These are phyloP conservation scores for Macrotus californicus DNA, from an alignment of 2,113 vertebrate genomes.

Conservation along the genomic window DNA sequence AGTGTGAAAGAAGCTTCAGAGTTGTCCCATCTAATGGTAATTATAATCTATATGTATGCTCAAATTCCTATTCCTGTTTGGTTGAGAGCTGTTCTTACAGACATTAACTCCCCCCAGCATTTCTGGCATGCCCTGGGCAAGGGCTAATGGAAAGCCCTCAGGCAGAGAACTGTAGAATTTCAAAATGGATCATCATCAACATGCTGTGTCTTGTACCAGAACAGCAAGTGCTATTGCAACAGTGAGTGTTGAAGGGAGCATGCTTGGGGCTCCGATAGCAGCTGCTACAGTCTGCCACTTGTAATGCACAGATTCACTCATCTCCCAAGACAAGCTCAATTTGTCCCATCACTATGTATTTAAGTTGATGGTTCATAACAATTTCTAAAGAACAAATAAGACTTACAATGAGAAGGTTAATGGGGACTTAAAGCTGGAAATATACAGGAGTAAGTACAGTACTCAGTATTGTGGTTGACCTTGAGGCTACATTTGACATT, in stretches of 20 bases:
- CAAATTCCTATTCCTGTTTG: not conserved
- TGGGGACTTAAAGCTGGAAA: not conserved
- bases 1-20: not conserved
- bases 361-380: conserved; percentile 20
- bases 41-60: not conserved
- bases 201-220: not conserved
- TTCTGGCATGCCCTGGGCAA: not conserved
- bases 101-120: not conserved
- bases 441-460: not conserved
- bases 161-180: not conserved
- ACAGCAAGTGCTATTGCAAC: not conserved
- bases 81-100: not conserved
- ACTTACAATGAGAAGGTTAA: not conserved
- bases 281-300: not conserved
- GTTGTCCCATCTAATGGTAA: not conserved
- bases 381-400: not conserved
- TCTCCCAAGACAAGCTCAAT: not conserved
- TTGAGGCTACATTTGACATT: not conserved
- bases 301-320: not conserved
- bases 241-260: not conserved
- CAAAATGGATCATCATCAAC: not conserved
- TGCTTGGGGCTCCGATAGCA: not conserved
- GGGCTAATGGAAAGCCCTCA: not conserved
- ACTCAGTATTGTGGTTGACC: not conserved
- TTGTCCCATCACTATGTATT: not conserved